These are phyloP conservation scores for Musca domestica DNA, from an alignment of 1,140 invertebrate species.

Conservation along the genomic window DNA sequence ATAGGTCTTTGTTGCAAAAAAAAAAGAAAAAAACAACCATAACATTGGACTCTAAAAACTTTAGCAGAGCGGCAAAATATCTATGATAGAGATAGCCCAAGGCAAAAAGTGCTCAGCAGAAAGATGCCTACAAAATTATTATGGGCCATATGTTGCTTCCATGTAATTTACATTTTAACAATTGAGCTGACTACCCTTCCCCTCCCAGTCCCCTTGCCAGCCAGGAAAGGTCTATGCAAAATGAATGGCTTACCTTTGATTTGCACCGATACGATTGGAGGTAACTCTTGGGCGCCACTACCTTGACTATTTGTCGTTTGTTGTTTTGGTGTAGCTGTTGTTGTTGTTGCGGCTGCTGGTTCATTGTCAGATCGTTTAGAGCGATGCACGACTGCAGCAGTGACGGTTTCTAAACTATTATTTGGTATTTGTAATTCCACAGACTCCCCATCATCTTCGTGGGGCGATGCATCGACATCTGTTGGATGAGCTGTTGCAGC, in stretches of 20 bases:
- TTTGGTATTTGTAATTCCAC: background rate
- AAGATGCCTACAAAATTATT: background rate
- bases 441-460: background rate
- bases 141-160: background rate
- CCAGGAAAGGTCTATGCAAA: no score
- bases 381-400: background rate
- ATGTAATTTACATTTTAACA: no score
- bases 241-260: conserved; percentile 37
- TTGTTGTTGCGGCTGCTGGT: conserved; percentile 2
- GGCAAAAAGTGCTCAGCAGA: background rate
- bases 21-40: no score
- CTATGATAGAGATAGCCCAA: no score
- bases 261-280: conserved; percentile 26
- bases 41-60: no score
- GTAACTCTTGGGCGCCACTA: conserved; percentile 14
- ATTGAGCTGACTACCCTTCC: no score
- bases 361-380: conserved; percentile 11
- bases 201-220: no score
- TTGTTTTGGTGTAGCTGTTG: conserved; percentile 18
- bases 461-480: conserved; percentile 16
- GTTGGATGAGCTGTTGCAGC: background rate
- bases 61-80: no score
- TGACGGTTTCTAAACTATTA: background rate
- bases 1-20: no score
- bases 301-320: conserved; percentile 13